phyloP scores from a whole-genome alignment of 2,888 invertebrate genomes.

The Chrysina gloriosa region DNA sequence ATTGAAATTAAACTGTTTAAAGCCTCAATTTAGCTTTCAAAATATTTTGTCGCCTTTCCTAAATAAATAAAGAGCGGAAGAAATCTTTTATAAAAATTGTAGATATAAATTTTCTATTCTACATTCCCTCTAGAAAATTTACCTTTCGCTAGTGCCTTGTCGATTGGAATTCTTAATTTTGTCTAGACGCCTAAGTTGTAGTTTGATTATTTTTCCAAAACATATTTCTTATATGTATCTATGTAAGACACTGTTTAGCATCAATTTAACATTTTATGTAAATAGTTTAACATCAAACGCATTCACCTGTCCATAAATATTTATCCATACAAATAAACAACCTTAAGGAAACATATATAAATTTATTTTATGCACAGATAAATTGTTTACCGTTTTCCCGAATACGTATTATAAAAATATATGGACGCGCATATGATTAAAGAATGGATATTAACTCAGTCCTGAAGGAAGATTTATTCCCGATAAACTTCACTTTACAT shows the following conservation, averaged over 20 bases:
- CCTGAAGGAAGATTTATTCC: slow-evolving; percentile 20
- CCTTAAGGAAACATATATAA: slow-evolving; percentile 12
- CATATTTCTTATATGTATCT: slow-evolving; percentile 15
- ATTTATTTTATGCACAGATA: slow-evolving; percentile 23
- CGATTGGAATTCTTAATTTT: too few species aligned
- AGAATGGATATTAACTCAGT: slow-evolving; percentile 27
- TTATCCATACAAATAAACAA: slow-evolving; percentile 27
- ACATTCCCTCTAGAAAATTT: too few species aligned
- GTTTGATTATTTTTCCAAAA: slow-evolving; percentile 24
- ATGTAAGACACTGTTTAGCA: slow-evolving; percentile 24
- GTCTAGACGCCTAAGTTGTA: too few species aligned
- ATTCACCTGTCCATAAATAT: slow-evolving; percentile 30
- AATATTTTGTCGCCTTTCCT: too few species aligned
- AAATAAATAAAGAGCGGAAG: too few species aligned
- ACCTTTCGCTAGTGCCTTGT: too few species aligned
- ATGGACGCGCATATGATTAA: not conserved
- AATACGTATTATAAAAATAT: slow-evolving; percentile 18
- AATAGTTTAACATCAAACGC: slow-evolving; percentile 32
- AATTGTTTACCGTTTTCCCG: slow-evolving; percentile 16
- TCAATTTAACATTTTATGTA: slow-evolving; percentile 30
- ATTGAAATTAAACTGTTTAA: too few species aligned
- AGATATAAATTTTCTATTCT: too few species aligned
- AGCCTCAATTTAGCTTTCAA: too few species aligned
- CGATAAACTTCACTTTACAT: slow-evolving; percentile 21
- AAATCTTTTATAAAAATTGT: too few species aligned